Conservation (phyloP, 2,113 vertebrate species). For the Oryzias woworae region DNA sequence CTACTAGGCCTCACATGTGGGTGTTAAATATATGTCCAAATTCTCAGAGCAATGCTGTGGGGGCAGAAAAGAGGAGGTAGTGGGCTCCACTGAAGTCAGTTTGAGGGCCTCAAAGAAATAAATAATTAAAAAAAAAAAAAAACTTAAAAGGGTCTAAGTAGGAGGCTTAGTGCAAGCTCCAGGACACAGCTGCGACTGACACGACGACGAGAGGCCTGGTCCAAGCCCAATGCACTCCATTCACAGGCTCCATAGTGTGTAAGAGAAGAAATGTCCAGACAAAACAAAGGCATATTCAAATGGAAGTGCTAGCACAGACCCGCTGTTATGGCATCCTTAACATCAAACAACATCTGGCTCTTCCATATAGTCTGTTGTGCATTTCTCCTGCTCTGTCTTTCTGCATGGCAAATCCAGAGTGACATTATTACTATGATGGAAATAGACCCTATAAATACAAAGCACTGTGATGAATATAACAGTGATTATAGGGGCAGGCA, state of each 20-base stretch:
- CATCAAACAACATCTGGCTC: slow-evolving; percentile 78
- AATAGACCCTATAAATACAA: slow-evolving; percentile 81
- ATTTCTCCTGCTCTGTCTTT: slow-evolving; percentile 29
- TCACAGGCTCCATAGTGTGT: slow-evolving; percentile 59
- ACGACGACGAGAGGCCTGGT: slow-evolving; percentile 12
- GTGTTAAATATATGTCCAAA: slow-evolving; percentile 82
- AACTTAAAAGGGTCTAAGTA: slow-evolving; percentile 30
- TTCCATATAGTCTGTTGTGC: slow-evolving; percentile 57
- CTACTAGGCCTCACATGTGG: slow-evolving; percentile 78
- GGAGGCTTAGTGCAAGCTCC: slow-evolving; percentile 77
- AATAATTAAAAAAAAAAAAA: slow-evolving; percentile 7
- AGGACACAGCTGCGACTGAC: slow-evolving; percentile 5
- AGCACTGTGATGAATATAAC: slow-evolving; percentile 83
- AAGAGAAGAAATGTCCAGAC: slow-evolving; percentile 78
- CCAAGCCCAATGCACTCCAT: slow-evolving; percentile 49
- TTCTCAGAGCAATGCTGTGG: slow-evolving; percentile 68
- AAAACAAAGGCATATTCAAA: slow-evolving; percentile 81
- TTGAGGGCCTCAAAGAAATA: slow-evolving; percentile 3
- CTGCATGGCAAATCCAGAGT: slow-evolving; percentile 79
- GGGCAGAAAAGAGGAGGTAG: slow-evolving; percentile 46
- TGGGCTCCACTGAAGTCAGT: slow-evolving; percentile 33
- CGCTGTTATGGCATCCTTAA: slow-evolving; percentile 78
- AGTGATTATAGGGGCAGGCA: slow-evolving; percentile 76
- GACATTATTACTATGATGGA: slow-evolving; percentile 81
- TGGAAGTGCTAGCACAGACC: slow-evolving; percentile 77